Percentiles rank a stretch among this genome's conserved stretches.
phyloP scores from a whole-genome alignment of 2,113 vertebrate genomes.

The Aplodontia rufa region DNA sequence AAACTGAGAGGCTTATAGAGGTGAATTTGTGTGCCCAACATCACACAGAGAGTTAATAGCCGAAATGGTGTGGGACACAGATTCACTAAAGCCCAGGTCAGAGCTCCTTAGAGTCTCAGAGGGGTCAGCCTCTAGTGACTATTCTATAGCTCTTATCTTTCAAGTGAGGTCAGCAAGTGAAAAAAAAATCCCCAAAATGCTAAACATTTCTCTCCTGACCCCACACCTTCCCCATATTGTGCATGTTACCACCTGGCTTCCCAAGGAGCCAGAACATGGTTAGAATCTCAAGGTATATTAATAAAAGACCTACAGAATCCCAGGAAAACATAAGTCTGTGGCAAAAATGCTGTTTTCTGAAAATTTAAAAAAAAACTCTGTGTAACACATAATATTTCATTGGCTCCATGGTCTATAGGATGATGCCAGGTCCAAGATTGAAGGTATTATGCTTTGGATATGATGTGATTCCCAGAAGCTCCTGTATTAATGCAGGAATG shows the following conservation, averaged over 20 bases:
- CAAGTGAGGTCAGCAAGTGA: neutral
- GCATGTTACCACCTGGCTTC: neutral
- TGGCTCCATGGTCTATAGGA: neutral
- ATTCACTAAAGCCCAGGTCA: neutral
- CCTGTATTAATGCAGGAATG: no score
- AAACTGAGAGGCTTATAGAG: neutral
- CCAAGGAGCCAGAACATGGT: neutral
- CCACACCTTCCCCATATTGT: neutral
- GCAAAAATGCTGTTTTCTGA: neutral
- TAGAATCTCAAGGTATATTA: neutral
- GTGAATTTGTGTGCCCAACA: neutral
- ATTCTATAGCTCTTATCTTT: neutral
- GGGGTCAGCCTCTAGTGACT: neutral
- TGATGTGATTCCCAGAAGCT: no score
- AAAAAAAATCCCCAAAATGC: constrained; percentile 2
- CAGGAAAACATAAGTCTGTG: neutral
- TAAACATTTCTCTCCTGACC: neutral
- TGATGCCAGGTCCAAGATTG: neutral
- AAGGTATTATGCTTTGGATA: neutral
- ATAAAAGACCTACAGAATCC: neutral
- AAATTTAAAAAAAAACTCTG: neutral
- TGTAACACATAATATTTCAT: neutral
- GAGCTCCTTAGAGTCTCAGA: neutral
- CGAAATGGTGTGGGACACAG: neutral
- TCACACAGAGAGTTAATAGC: neutral